These are phyloP conservation scores for Pterophyllum scalare DNA, from an alignment of 2,113 vertebrate genomes.

Conservation along the genomic window DNA sequence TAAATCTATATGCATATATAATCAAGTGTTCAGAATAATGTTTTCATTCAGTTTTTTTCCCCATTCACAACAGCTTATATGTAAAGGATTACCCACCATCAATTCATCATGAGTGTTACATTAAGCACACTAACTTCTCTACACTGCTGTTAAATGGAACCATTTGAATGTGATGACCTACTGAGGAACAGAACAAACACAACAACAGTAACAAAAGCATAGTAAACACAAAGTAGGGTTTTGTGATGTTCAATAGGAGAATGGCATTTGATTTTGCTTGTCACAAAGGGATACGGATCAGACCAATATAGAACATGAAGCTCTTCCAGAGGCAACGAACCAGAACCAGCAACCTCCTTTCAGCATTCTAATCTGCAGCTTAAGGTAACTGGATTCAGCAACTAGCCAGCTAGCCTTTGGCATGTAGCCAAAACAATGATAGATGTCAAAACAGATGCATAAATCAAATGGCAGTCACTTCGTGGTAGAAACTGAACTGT, in stretches of 20 bases:
- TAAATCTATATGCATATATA: too few relatives aligned
- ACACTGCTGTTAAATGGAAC: background rate
- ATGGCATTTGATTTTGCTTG: constrained; percentile 6
- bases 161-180: background rate
- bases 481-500: background rate
- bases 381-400: constrained; percentile 78
- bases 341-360: constrained; percentile 37
- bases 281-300: constrained; percentile 39
- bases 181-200: background rate
- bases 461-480: constrained; percentile 8
- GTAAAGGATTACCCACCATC: too few relatives aligned
- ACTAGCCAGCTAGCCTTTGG: constrained; percentile 28
- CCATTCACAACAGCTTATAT: too few relatives aligned
- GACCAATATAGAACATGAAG: constrained; percentile 53
- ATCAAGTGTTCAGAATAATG: too few relatives aligned
- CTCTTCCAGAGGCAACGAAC: constrained; percentile 36
- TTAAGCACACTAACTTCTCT: background rate
- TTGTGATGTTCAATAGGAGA: background rate
- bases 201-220: background rate
- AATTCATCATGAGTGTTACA: background rate
- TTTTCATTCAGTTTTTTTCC: too few relatives aligned
- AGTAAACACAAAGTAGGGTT: background rate
- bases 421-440: constrained; percentile 34
- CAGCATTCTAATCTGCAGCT: constrained; percentile 77
- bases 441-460: constrained; percentile 55